A percentile compares a stretch with the other conserved stretches of the same genome.
phyloP scores from a whole-genome alignment of 1,140 invertebrate species.

The Leptinotarsa texana region DNA sequence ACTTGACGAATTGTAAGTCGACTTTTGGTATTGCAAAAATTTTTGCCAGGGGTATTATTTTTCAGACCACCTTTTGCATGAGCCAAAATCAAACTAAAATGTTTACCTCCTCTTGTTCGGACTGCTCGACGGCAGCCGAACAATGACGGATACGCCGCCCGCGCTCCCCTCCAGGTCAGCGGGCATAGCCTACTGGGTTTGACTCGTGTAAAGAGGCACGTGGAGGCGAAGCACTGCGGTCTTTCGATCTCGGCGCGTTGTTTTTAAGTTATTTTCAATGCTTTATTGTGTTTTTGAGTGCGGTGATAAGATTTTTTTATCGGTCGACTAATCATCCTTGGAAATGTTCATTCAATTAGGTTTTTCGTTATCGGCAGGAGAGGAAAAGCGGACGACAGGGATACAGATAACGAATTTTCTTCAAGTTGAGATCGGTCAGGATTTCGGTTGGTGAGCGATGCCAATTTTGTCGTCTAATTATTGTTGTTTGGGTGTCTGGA shows the following conservation, averaged over 20 bases:
- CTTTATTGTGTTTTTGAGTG: slow-evolving; percentile 15
- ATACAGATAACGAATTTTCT: slow-evolving; percentile 18
- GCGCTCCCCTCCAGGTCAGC: slow-evolving; percentile 19
- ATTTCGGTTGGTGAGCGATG: slow-evolving; percentile 10
- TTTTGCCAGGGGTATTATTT: slow-evolving; percentile 30
- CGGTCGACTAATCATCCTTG: not conserved
- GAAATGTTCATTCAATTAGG: slow-evolving; percentile 9
- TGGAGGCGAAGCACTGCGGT: slow-evolving; percentile 53
- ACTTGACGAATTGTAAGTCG: not conserved
- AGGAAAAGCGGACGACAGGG: not conserved
- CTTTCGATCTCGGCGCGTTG: slow-evolving; percentile 12
- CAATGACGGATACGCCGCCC: slow-evolving; percentile 10
- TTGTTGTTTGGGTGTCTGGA: slow-evolving; percentile 14
- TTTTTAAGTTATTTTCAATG: slow-evolving; percentile 16
- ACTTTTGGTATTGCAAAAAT: not conserved
- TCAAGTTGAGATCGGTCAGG: slow-evolving; percentile 20
- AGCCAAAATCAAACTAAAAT: slow-evolving; percentile 48
- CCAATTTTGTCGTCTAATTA: slow-evolving; percentile 7
- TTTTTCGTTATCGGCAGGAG: not conserved
- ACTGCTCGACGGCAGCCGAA: slow-evolving; percentile 28
- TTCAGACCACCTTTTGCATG: slow-evolving; percentile 38
- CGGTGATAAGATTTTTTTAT: slow-evolving; percentile 18
- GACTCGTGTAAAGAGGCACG: slow-evolving; percentile 50
- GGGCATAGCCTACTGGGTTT: slow-evolving; percentile 38
- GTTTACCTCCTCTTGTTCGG: slow-evolving; percentile 46